phyloP scores from a whole-genome alignment of 1,140 invertebrate genomes.

The Cyrtorhinus lividipennis region DNA sequence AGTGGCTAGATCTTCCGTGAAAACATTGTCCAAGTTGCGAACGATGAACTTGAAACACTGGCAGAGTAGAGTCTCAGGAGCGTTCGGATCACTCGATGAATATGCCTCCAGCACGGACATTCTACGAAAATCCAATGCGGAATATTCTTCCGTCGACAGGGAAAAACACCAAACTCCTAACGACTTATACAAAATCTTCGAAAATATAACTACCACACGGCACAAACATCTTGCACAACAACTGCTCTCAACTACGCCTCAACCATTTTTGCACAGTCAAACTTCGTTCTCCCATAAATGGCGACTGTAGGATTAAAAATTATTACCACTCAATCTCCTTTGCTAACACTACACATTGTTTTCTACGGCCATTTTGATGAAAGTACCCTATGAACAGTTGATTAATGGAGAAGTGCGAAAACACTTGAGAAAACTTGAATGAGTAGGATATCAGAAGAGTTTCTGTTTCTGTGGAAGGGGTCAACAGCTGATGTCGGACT shows the following conservation, averaged over 20 bases:
- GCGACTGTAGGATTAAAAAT: no score
- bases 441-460: background rate
- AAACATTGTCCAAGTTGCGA: slow-evolving; percentile 28
- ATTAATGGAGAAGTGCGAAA: background rate
- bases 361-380: no score
- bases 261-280: no score
- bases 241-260: background rate
- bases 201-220: background rate
- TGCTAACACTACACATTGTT: no score
- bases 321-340: no score
- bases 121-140: background rate
- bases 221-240: background rate
- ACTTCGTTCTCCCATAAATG: no score
- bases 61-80: slow-evolving; percentile 31
- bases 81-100: slow-evolving; percentile 14
- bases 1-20: slow-evolving; percentile 23
- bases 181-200: background rate
- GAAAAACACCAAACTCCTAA: background rate
- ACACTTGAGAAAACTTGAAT: background rate
- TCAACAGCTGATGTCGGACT: background rate
- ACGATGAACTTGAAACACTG: slow-evolving; percentile 31
- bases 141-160: no score
- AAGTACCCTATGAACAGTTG: no score
- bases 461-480: background rate
- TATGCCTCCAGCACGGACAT: background rate